Evolutionary conservation across 2,888 invertebrate species (phyloP), one percentile per base, ranked within the genome.

Genomic region (Drepanosiphum platanoidis): DNA sequence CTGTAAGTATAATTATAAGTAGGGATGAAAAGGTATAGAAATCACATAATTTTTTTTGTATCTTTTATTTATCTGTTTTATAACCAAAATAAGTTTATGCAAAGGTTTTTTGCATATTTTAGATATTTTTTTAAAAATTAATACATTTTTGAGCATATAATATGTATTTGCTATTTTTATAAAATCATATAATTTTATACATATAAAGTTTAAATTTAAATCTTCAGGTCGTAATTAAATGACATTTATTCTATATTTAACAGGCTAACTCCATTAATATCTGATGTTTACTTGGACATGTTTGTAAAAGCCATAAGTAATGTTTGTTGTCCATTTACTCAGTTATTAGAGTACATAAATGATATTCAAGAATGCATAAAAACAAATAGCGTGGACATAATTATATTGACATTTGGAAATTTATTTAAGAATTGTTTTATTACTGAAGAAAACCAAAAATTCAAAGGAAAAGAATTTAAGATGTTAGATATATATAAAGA

Each of bases 381-480:
- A 79, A 79, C 15, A 3, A 79, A 68, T 83, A 32, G 42, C 15
- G 75, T 86, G 7, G 83, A 52, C 8, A 88, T 87, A 8, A 84
- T 79, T 66, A 32, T 86, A 4, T 87, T 86, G 1, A 87, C 87
- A 2, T 75, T 88, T 32, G 87, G 88, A 18, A 86, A 52, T 1
- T 79, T 90, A 39, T 66, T 88, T 68, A 86, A 86, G 3, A 88
- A 88, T 72, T 86, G 89, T 30, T 89, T 88, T 86, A 88, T 88
- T 1, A 27, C 74, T 27, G 75, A 86, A 32, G 71, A n/a, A 75
- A 74, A 68, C 18, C 78, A 86, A 13, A 79, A 86, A 7, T 39
- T 61, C 3, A 79, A 89, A 87, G 91, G 91, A 3, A 87, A 87
- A 27, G 88, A 89, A 70, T 91, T 89, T 83, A 89, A 89, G 68